A percentile compares a stretch with the other conserved stretches of the same genome.
phyloP scores from a whole-genome alignment of 1,140 invertebrate genomes.

The Monomorium pharaonis region DNA sequence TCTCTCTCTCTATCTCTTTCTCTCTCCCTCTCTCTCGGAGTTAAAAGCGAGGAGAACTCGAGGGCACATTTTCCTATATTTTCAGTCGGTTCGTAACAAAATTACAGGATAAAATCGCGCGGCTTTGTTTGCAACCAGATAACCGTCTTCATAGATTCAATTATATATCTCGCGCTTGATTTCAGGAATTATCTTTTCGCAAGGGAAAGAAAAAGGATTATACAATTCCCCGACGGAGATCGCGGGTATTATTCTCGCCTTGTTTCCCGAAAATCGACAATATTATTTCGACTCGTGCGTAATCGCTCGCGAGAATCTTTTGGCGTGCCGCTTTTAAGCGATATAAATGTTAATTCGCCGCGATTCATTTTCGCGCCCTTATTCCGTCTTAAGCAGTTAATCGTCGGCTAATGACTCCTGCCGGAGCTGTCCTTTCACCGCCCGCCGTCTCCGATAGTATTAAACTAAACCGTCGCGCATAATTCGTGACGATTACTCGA shows the following conservation, averaged over 20 bases:
- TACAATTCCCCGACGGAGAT: not conserved
- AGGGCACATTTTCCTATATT: not conserved
- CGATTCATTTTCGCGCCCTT: slow-evolving; percentile 2
- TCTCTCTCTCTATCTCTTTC: not conserved
- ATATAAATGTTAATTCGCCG: slow-evolving; percentile 34
- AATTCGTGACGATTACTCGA: slow-evolving; percentile 43
- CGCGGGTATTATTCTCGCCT: not conserved
- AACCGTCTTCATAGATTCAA: not conserved
- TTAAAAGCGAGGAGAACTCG: slow-evolving; percentile 15
- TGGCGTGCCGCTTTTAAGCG: not conserved
- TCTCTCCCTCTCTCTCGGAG: not conserved
- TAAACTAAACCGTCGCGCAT: slow-evolving; percentile 30
- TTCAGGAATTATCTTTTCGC: not conserved
- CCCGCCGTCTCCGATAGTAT: slow-evolving; percentile 18
- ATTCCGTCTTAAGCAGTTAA: slow-evolving; percentile 24
- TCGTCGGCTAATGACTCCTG: slow-evolving; percentile 37
- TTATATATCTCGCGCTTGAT: not conserved
- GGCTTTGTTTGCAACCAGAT: not conserved
- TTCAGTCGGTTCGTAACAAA: not conserved
- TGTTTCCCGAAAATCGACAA: not conserved
- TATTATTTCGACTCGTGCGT: not conserved
- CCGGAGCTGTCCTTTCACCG: not conserved
- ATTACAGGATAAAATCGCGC: not conserved
- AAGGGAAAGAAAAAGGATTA: too few species aligned
- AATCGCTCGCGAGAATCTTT: not conserved